These are phyloP conservation scores for Clusia tigrina DNA, from an alignment of 2,888 invertebrate species.

Conservation along the genomic window DNA sequence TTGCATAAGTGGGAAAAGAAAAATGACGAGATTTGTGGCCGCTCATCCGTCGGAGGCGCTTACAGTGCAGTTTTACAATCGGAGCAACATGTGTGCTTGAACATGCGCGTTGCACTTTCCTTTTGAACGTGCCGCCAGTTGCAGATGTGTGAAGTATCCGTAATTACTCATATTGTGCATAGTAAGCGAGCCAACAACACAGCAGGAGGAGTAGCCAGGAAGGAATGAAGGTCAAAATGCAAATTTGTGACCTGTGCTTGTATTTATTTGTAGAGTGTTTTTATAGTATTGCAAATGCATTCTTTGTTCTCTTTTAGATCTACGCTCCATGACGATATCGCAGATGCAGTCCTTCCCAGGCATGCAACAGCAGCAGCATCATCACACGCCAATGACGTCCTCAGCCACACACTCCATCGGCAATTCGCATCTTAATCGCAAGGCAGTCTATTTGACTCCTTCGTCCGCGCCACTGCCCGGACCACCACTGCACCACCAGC, in stretches of 20 bases:
- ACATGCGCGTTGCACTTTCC: constrained; percentile 12
- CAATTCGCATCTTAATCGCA: constrained; percentile 56
- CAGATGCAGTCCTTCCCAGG: constrained; percentile 50
- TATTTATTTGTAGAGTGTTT: background rate
- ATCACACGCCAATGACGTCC: constrained; percentile 53
- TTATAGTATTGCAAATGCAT: background rate
- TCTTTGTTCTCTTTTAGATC: constrained; percentile 43
- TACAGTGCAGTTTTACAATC: constrained; percentile 16
- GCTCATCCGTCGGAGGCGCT: constrained; percentile 16
- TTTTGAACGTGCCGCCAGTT: constrained; percentile 27
- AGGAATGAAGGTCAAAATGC: too few species aligned
- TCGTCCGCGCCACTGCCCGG: constrained; percentile 49
- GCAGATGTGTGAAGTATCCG: constrained; percentile 11
- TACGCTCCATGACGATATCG: constrained; percentile 57
- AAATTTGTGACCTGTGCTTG: background rate
- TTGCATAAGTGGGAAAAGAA: too few species aligned
- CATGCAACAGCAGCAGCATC: constrained; percentile 44
- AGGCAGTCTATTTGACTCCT: constrained; percentile 59
- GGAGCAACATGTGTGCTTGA: constrained; percentile 15
- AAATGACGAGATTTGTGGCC: constrained; percentile 16
- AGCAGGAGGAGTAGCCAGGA: too few species aligned
- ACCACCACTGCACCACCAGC: constrained; percentile 44
- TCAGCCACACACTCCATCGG: constrained; percentile 42
- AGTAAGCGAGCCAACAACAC: too few species aligned
- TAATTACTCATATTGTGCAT: constrained; percentile 19